phyloP scores from a whole-genome alignment of 2,797 vertebrate species.

The Pipistrellus nathusii region DNA sequence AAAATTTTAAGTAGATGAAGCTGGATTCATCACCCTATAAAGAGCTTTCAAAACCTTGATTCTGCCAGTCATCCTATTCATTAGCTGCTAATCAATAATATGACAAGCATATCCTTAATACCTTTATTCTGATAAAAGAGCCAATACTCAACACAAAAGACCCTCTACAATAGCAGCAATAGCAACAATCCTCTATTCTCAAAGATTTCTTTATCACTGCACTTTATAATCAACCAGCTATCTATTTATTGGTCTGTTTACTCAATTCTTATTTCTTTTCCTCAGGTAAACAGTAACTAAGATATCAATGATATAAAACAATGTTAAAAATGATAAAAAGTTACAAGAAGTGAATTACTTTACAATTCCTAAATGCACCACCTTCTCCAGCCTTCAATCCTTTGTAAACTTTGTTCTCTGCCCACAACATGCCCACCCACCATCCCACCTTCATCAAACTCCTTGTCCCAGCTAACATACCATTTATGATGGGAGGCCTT shows the following conservation, averaged over 20 bases:
- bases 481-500: conserved; percentile 17
- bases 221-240: background rate
- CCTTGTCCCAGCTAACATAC: background rate
- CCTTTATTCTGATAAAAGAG: conserved; percentile 25
- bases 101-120: background rate
- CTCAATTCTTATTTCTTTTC: conserved; percentile 28
- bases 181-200: background rate
- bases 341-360: conserved; percentile 20
- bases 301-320: conserved; percentile 24
- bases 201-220: background rate
- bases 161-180: background rate
- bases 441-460: background rate
- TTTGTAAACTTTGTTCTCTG: conserved; percentile 1
- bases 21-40: conserved; percentile 17
- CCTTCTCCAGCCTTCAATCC: background rate
- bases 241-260: conserved; percentile 33
- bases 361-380: conserved; percentile 17
- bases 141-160: conserved; percentile 9
- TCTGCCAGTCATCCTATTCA: conserved; percentile 28
- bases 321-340: conserved; percentile 2
- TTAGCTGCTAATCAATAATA: conserved; percentile 35
- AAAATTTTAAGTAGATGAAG: conserved; percentile 20
- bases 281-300: conserved; percentile 17
- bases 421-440: background rate
- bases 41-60: conserved; percentile 13